A percentile compares a stretch with the other conserved stretches of the same genome.
phyloP scores from a whole-genome alignment of 2,888 invertebrate species.

The Uropetala carovei region DNA sequence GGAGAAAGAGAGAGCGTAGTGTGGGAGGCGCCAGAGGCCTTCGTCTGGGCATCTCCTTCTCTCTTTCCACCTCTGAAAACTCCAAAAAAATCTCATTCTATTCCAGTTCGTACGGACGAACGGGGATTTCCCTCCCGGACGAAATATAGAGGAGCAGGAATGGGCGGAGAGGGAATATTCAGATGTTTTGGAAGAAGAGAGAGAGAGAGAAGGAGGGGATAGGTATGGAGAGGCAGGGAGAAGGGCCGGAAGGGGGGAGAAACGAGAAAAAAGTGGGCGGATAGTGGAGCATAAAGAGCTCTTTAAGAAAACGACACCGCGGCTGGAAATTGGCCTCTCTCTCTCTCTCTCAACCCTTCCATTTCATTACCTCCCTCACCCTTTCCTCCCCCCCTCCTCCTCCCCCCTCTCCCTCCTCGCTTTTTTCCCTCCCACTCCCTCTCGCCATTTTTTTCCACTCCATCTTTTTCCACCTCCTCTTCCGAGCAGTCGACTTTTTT shows the following conservation, averaged over 20 bases:
- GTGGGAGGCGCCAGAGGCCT: neutral
- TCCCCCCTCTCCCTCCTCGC: too few relatives aligned
- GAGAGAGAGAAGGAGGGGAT: neutral
- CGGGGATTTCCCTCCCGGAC: neutral
- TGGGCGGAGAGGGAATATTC: neutral
- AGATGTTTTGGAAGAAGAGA: neutral
- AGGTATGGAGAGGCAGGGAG: neutral
- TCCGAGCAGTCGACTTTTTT: too few relatives aligned
- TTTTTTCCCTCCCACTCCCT: too few relatives aligned
- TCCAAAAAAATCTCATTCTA: neutral
- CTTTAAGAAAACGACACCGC: conserved; percentile 7
- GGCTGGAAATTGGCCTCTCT: conserved; percentile 9
- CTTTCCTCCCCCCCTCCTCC: too few relatives aligned
- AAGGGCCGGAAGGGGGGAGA: neutral
- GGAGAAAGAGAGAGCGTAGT: neutral
- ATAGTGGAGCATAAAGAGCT: neutral
- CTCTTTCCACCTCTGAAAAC: neutral
- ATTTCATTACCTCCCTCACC: neutral
- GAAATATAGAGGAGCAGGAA: neutral
- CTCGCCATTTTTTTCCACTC: too few relatives aligned
- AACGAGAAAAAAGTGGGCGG: neutral
- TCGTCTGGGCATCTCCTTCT: too few relatives aligned
- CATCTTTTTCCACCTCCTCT: too few relatives aligned
- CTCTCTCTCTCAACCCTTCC: neutral
- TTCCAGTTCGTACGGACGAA: neutral